Evolutionary conservation across 1,140 invertebrate species (phyloP), one percentile per base, ranked within the genome.

Genomic region (Neotoxoptera formosana): DNA sequence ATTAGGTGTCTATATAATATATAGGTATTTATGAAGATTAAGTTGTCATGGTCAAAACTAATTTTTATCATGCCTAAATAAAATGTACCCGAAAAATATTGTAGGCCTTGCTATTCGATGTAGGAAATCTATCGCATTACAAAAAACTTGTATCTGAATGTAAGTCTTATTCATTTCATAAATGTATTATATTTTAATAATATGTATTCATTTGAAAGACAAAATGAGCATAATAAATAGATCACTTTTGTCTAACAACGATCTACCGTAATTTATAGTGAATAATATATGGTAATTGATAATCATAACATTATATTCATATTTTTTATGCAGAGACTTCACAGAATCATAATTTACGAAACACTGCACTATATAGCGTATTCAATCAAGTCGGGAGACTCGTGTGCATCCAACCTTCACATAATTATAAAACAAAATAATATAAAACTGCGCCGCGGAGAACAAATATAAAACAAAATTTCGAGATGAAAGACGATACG

Each of bases 321-420:
- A n/a, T 76, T n/a, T 76, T 76, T 76, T 76, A 76, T n/a, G 30
- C n/a, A n/a, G 30, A 76, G 60, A 76, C 60, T 30, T 76, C n/a
- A 76, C 30, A 76, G 14, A n/a, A n/a, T 76, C 60, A 7, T 76
- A 76, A 34, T 76, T 76, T 76, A 76, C 14, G 60, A 76, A 76
- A 76, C 30, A n/a, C n/a, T n/a, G n/a, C n/a, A 17, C 60, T 76
- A n/a, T n/a, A n/a, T n/a, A n/a, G n/a, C 60, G 60, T 30, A 76
- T 76, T 76, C 11, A 76, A 76, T 17, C 60, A 17, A n/a, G 14
- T n/a, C 60, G n/a, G 30, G 14, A 76, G 60, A n/a, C 48, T 90
- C 88, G 88, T 56, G 88, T 90, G n/a, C 47, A 90, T 56, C 48
- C 88, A 34, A 36, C 88, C 88, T 34, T 51, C n/a, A 23, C n/a